Base-by-base conservation (phyloP, 1,140 invertebrate species). In the Drosophila arizonae region DNA sequence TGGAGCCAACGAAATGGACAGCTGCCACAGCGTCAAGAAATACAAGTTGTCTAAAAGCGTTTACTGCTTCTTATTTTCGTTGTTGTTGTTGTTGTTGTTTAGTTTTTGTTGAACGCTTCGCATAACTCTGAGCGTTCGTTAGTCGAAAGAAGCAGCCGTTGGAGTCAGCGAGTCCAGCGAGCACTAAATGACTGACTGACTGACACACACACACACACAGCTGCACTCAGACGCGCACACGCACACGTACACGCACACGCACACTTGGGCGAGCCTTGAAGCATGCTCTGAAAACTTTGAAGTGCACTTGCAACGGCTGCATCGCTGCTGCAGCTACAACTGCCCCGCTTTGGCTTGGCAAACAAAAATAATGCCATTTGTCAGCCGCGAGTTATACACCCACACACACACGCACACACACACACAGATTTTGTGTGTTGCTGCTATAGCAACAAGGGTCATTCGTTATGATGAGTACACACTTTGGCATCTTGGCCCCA, bases 311-410 rank as follows among this genome's bases (percentile, higher is more conserved):
- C 66, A 61, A 54, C 63, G 69, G 74, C 74, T 71, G 76, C 64
- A 21, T 48, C 13, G 57, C 57, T 48, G 57, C 21, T 56, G 63
- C 41, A 33, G 63, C 30, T 56, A 43, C 28, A 13, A 28, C 5
- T 45, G 58, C 13, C 52, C 36, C 72, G 72, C 65, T 84, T 79
- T 84, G 80, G 79, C 76, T 79, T 84, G 80, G 69, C 80, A 84
- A 84, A 84, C 80, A 84, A 84, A 82, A 84, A 84, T 76, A 82
- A 84, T 76, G 76, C 68, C 80, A 84, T 84, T 82, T 82, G 76
- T 72, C 80, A 82, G 71, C 56, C 77, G 75, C 75, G 63, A 77
- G 69, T 17, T 46, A 9, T 11, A 28, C 46, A 17, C 5, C 46
- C 24, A 30, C 21, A 13, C 28, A 24, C 46, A 17, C 9, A 56